These are phyloP conservation scores for Acanthosepion esculentum DNA, from an alignment of 2,888 invertebrate species.

Conservation along the genomic window DNA sequence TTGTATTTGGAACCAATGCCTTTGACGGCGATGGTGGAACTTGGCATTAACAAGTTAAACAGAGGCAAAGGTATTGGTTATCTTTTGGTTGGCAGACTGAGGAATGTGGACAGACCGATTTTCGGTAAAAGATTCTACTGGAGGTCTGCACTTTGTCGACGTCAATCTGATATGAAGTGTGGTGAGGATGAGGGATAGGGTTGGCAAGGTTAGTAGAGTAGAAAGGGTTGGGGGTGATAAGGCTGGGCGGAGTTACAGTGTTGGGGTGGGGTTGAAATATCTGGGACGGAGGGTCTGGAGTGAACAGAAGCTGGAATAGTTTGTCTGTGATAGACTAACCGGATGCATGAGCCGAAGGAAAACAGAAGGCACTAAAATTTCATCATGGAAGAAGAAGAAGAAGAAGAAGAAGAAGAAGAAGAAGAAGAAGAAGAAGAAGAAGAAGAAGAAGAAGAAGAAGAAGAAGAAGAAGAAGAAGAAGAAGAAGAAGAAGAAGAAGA, in stretches of 20 bases:
- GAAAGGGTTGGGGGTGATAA: neutral
- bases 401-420: neutral
- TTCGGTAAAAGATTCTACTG: constrained; percentile 33
- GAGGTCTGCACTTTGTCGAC: constrained; percentile 33
- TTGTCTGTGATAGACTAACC: neutral
- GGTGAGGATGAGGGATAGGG: neutral
- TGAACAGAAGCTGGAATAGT: neutral
- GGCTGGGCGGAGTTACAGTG: neutral
- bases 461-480: neutral
- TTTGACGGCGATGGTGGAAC: neutral
- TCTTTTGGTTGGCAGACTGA: constrained; percentile 6
- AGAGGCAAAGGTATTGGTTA: neutral
- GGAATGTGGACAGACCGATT: constrained; percentile 22
- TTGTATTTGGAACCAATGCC: neutral
- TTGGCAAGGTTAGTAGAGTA: neutral
- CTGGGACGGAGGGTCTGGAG: neutral
- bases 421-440: neutral
- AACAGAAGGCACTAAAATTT: constrained; percentile 4
- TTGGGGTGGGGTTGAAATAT: neutral
- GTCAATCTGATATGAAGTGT: constrained; percentile 33
- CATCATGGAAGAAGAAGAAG: neutral
- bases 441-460: neutral
- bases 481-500: neutral
- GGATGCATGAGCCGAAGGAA: neutral
- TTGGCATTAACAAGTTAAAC: neutral